Evolutionary conservation across 2,888 invertebrate species (phyloP).

Genomic region (Luperina testacea): DNA sequence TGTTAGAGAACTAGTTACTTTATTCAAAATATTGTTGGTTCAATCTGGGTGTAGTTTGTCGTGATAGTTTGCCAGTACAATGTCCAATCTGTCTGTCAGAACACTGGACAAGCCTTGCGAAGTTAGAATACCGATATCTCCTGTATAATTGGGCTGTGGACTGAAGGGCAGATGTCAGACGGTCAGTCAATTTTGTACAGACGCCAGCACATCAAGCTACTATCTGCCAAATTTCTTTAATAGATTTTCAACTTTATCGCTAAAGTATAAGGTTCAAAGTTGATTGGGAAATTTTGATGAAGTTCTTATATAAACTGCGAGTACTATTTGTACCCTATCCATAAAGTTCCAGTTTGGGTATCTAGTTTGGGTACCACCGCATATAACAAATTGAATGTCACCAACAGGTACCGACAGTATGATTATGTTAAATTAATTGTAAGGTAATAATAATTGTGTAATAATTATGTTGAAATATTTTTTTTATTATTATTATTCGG

Average conservation of each 20-base stretch:
- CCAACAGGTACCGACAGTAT: background rate
- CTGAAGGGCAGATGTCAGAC: background rate
- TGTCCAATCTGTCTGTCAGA: conserved; percentile 18
- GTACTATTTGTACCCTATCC: background rate
- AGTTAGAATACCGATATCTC: conserved; percentile 25
- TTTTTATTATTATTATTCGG: background rate
- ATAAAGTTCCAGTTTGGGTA: background rate
- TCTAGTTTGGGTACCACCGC: background rate
- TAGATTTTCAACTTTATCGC: no score
- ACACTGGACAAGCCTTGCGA: background rate
- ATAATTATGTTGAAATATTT: background rate
- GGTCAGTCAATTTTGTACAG: background rate
- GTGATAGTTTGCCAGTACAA: conserved; percentile 26
- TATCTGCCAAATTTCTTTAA: no score
- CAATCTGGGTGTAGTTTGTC: conserved; percentile 20
- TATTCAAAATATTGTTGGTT: conserved; percentile 39
- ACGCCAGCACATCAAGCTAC: no score
- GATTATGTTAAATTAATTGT: background rate
- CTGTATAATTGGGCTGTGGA: conserved; percentile 25
- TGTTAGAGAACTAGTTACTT: conserved; percentile 25
- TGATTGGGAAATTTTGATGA: no score
- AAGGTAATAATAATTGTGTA: background rate
- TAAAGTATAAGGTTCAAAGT: no score
- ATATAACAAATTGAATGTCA: background rate
- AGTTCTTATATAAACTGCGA: background rate